Percentiles rank a stretch among this genome's conserved stretches.
Conservation (phyloP, 2,113 vertebrate genomes). For the Proterorhinus semilunaris region DNA sequence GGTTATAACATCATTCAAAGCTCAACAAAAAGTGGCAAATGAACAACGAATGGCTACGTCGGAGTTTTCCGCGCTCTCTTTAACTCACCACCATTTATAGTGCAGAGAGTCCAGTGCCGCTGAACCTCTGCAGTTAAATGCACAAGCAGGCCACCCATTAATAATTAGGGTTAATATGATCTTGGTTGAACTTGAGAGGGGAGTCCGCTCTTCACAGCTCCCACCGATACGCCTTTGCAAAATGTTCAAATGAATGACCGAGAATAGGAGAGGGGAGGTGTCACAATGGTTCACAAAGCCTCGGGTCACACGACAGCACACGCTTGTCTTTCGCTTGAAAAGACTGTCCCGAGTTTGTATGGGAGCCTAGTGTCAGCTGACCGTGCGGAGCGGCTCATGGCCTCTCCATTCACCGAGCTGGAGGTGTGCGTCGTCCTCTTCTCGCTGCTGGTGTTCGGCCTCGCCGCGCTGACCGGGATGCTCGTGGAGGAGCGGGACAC, state of each 20-base stretch:
- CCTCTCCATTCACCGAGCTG: conserved; percentile 55
- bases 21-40: too few species aligned
- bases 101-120: neutral
- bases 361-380: neutral
- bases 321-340: neutral
- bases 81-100: neutral
- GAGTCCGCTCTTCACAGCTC: conserved; percentile 35
- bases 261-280: neutral
- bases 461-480: conserved; percentile 67
- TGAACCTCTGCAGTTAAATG: neutral
- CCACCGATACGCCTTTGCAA: conserved; percentile 8
- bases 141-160: conserved; percentile 26
- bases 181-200: conserved; percentile 51
- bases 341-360: neutral
- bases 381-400: conserved; percentile 43
- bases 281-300: conserved; percentile 5
- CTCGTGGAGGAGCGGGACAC: conserved; percentile 46
- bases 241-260: neutral
- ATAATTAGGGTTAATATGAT: conserved; percentile 56
- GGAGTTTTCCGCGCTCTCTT: neutral
- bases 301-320: neutral
- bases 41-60: too few species aligned
- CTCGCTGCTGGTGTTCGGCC: conserved; percentile 66
- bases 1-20: neutral
- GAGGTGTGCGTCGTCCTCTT: conserved; percentile 65